These are phyloP conservation scores for Neopelma chrysocephalum DNA, from an alignment of 2,797 vertebrate species.

Conservation along the genomic window DNA sequence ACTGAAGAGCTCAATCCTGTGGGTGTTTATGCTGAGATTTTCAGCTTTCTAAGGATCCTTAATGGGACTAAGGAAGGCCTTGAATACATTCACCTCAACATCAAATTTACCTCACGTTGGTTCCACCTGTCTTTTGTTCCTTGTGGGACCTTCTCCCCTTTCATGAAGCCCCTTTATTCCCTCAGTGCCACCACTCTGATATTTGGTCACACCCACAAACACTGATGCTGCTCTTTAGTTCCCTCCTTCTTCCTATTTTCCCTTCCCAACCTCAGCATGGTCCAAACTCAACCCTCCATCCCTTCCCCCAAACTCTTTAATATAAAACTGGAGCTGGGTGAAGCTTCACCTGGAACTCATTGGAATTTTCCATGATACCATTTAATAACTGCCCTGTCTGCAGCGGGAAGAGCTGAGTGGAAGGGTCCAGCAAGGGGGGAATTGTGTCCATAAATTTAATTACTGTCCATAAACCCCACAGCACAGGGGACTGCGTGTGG, in stretches of 20 bases:
- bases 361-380: not conserved
- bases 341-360: not conserved
- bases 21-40: not conserved
- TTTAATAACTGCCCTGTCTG: not conserved
- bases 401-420: not conserved
- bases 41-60: not conserved
- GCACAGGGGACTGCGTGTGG: no score
- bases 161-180: not conserved
- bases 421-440: not conserved
- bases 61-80: fast-evolving
- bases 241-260: not conserved
- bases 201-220: not conserved
- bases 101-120: not conserved
- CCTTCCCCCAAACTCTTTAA: not conserved
- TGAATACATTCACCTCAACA: not conserved
- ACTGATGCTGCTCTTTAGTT: not conserved
- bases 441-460: no score
- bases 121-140: not conserved
- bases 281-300: not conserved
- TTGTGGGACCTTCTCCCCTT: not conserved
- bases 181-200: not conserved
- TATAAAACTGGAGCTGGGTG: not conserved
- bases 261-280: not conserved
- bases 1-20: not conserved
- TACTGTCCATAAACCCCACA: no score